Base-by-base conservation (phyloP, 2,113 vertebrate genomes). In the Sula dactylatra region DNA sequence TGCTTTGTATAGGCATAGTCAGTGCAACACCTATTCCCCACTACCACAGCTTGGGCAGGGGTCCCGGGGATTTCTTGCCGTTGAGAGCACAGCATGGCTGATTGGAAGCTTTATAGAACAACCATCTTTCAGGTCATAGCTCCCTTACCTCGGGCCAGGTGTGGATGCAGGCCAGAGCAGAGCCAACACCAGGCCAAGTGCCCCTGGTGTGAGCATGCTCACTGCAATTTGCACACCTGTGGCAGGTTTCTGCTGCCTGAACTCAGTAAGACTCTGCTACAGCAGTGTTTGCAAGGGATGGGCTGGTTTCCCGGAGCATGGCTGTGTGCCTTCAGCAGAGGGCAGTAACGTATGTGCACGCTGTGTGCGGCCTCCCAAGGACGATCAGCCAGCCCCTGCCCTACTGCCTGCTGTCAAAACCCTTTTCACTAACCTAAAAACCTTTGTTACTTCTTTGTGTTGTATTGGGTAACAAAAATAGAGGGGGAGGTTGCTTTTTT, bases 321-420 rank as follows among this genome's bases (percentile, higher is more conserved):
- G 78, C 66, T 31, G 16, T 5, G 20, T 31, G 49, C n/a, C 31
- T 52, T 49, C 91, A 56, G 79, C 88, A 58, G 73, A 36, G 54
- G 36, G 42, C 74, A 55, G 16, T 22, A 29, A 19, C 5, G 4
- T 7, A 4, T 2, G 0, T 3, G 10, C 45, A 26, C 8, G 3
- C 31, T 2, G 3, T 17, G 2, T 8, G 11, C 8, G 0, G 54
- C 29, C 11, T 52, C 59, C 29, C 12, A 4, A 3, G 50, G n/a
- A 24, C 1, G 0, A 17, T 20, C 29, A 52, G 36, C 19, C 69
- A 62, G 36, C 10, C 32, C 19, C 45, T 0, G 0, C 50, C 31
- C 50, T 32, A 1, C 52, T 25, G 32, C 50, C 27, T 42, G 38
- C n/a, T 10, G 32, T 11, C n/a, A 84, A 59, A 61, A 3, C n/a